Conservation (phyloP, 2,888 invertebrate species). For the Tetheella fluctuosa region DNA sequence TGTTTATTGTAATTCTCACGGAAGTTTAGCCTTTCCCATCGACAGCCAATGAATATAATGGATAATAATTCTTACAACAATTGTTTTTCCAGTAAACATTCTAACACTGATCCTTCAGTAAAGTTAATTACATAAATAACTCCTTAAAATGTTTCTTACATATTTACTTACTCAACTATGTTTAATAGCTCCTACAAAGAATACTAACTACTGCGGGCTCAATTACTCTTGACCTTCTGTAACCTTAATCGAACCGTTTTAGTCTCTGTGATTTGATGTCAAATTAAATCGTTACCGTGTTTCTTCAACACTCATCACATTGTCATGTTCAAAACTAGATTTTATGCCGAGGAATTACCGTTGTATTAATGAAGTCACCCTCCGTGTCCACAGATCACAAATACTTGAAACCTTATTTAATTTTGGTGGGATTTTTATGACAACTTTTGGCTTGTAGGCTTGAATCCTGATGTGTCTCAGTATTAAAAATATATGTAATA, state of each 20-base stretch:
- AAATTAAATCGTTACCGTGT: neutral
- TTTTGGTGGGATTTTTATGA: too few relatives aligned
- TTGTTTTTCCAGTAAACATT: neutral
- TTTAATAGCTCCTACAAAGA: neutral
- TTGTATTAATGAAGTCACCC: neutral
- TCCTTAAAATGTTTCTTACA: neutral
- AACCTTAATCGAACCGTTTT: neutral
- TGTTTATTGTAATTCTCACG: conserved; percentile 62
- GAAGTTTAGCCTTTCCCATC: conserved; percentile 69
- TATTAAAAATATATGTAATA: neutral
- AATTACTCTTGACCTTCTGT: neutral
- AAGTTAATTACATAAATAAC: neutral
- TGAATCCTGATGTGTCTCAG: too few relatives aligned
- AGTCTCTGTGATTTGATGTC: neutral
- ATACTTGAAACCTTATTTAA: too few relatives aligned
- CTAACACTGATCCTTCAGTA: neutral
- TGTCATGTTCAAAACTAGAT: neutral
- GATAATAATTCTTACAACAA: conserved; percentile 29
- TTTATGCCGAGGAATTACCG: neutral
- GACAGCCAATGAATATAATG: conserved; percentile 34
- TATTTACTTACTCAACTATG: neutral
- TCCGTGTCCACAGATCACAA: too few relatives aligned
- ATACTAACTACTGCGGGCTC: too few relatives aligned
- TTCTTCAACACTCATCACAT: neutral
- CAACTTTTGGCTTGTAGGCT: too few relatives aligned